Conservation (phyloP, 2,797 vertebrate species). For the Enteromius viviparus region DNA sequence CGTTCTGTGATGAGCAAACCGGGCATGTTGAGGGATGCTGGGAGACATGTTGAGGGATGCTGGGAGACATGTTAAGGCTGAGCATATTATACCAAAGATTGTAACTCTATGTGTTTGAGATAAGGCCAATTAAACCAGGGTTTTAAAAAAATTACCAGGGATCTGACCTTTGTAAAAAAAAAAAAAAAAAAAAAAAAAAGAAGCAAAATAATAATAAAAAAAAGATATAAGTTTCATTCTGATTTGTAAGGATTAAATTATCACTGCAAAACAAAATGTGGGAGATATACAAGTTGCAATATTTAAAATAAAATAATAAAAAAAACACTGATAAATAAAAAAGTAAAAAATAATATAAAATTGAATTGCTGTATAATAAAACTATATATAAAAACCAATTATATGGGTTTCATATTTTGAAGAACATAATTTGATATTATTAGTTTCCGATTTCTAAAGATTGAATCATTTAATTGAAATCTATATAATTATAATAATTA, state of each 20-base stretch:
- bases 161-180: not conserved
- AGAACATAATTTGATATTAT: not conserved
- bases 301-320: not conserved
- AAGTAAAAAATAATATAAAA: no score
- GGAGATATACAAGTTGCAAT: not conserved
- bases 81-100: not conserved
- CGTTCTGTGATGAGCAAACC: slow-evolving; percentile 10
- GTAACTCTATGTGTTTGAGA: not conserved
- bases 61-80: not conserved
- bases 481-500: no score
- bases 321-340: not conserved
- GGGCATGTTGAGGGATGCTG: not conserved
- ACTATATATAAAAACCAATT: not conserved
- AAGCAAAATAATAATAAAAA: not conserved
- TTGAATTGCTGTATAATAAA: not conserved
- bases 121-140: not conserved
- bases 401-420: not conserved
- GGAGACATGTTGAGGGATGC: not conserved
- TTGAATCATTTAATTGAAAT: not conserved
- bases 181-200: not conserved
- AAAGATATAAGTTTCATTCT: not conserved
- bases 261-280: no score
- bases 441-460: not conserved
- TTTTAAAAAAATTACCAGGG: not conserved
- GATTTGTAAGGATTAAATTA: not conserved